Conservation (phyloP, 1,140 invertebrate species). For the Diuraphis noxia region DNA sequence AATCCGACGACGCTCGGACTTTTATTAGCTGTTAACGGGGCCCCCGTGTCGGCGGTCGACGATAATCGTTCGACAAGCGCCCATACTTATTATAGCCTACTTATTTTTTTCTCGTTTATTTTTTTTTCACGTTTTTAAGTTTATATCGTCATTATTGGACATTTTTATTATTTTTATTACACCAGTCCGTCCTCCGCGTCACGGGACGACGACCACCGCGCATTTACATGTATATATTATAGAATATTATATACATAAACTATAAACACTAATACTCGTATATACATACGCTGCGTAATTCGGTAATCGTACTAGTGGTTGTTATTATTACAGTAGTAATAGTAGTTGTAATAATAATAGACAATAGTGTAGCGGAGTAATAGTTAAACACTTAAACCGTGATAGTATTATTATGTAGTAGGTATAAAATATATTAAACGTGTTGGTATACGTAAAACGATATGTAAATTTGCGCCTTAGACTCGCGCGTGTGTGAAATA, state of each 20-base stretch:
- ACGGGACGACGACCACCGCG: background rate
- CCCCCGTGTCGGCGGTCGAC: background rate
- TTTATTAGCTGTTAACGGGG: conserved; percentile 51
- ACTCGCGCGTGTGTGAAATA: background rate
- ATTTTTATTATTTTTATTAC: background rate
- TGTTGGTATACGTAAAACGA: background rate
- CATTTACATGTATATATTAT: background rate
- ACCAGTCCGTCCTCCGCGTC: background rate
- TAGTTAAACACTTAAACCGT: background rate
- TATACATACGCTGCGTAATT: background rate
- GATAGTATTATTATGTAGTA: background rate
- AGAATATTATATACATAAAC: background rate
- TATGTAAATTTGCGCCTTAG: background rate
- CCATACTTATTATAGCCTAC: no score
- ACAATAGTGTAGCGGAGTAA: no score
- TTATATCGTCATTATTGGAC: background rate
- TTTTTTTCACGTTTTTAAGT: background rate
- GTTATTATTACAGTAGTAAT: background rate
- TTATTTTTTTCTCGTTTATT: background rate
- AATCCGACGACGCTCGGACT: conserved; percentile 17
- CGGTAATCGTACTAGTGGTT: background rate
- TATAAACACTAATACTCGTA: background rate
- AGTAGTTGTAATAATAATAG: no score
- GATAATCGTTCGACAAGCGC: conserved; percentile 42
- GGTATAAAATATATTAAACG: background rate